These are phyloP conservation scores for Phortica okadai DNA, from an alignment of 2,888 invertebrate genomes.

Conservation along the genomic window DNA sequence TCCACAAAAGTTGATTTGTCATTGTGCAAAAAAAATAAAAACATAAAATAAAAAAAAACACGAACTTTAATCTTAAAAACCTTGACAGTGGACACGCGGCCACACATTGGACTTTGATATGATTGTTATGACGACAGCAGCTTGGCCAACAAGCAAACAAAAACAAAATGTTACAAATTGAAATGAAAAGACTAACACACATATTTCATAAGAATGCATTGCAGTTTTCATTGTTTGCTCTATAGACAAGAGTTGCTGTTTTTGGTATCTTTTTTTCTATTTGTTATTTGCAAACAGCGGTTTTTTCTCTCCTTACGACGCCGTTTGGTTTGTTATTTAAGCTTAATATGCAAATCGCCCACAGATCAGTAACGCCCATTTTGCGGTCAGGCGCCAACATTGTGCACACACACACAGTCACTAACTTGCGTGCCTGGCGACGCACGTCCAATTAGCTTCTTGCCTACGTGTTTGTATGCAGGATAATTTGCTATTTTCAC, in stretches of 20 bases:
- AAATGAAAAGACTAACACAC: background rate
- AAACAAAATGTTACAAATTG: background rate
- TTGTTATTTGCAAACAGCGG: too few species aligned
- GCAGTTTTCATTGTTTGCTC: too few species aligned
- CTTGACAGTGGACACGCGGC: background rate
- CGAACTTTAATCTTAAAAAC: background rate
- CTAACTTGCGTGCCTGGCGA: background rate
- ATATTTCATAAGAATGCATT: too few species aligned
- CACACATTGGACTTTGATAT: too few species aligned
- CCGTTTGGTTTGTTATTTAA: slow-evolving; percentile 62
- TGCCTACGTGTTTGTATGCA: slow-evolving; percentile 58
- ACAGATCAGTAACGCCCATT: slow-evolving; percentile 61
- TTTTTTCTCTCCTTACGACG: slow-evolving; percentile 43
- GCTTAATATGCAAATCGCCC: slow-evolving; percentile 67
- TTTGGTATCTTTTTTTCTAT: too few species aligned
- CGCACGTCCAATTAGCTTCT: slow-evolving; percentile 59
- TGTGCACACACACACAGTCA: background rate
- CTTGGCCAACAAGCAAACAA: too few species aligned
- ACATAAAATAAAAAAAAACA: too few species aligned
- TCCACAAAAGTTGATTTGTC: too few species aligned
- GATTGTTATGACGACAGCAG: too few species aligned
- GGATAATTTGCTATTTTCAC: slow-evolving; percentile 61
- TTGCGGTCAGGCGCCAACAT: slow-evolving; percentile 38
- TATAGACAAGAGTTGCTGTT: too few species aligned
- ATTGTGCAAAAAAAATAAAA: too few species aligned